Conservation (phyloP, 2,888 invertebrate genomes). For the Schrankia costaestrigalis region DNA sequence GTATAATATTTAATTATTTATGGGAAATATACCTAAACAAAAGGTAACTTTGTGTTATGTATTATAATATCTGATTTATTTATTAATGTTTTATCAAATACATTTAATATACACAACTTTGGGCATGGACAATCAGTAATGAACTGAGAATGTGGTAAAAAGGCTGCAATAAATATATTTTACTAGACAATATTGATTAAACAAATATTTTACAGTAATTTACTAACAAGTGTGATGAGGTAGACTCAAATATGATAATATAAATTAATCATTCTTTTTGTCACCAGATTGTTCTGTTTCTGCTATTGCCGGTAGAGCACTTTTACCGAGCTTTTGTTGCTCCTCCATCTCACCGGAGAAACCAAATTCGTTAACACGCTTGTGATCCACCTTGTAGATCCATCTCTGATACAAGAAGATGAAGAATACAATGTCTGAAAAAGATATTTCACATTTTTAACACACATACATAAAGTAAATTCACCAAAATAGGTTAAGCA, state of each 20-base stretch:
- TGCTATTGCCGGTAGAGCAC: constrained; percentile 57
- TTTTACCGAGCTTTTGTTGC: constrained; percentile 63
- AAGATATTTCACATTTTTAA: constrained; percentile 15
- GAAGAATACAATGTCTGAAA: constrained; percentile 97
- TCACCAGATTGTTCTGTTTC: constrained; percentile 51
- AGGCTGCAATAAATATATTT: constrained; percentile 8
- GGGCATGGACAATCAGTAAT: too few relatives aligned
- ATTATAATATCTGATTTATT: too few relatives aligned
- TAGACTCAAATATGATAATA: constrained; percentile 14
- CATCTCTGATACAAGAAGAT: constrained; percentile 99
- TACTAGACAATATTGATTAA: constrained; percentile 8
- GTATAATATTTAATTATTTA: too few relatives aligned
- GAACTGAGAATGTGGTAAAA: too few relatives aligned
- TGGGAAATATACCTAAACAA: too few relatives aligned
- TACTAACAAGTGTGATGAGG: constrained; percentile 9
- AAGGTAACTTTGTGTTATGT: too few relatives aligned
- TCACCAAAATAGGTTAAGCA: too few relatives aligned
- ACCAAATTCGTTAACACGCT: constrained; percentile 98
- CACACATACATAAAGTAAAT: background rate
- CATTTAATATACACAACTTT: too few relatives aligned
- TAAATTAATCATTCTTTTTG: constrained; percentile 71
- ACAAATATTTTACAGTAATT: constrained; percentile 6
- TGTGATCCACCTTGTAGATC: constrained; percentile 98
- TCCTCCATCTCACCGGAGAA: constrained; percentile 95
- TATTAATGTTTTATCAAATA: too few relatives aligned